Conservation (phyloP, 2,797 vertebrate species). For the Pogoniulus pusillus region DNA sequence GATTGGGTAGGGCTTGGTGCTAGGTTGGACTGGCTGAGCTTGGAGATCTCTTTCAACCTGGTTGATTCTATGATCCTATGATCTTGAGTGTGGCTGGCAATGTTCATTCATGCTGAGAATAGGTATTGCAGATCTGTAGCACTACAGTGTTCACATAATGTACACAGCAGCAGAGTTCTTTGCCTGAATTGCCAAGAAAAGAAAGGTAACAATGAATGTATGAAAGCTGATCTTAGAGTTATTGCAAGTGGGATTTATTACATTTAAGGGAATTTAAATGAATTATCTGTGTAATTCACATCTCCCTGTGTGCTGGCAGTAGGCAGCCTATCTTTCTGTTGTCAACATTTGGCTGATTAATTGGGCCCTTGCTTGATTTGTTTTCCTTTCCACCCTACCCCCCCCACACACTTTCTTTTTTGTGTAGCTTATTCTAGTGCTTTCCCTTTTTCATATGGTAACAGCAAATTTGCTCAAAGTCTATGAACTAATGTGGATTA, state of each 20-base stretch:
- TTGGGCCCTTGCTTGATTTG: slow-evolving; percentile 24
- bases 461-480: slow-evolving; percentile 38
- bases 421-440: background rate
- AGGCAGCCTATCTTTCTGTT: background rate
- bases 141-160: background rate
- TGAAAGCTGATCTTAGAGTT: background rate
- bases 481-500: slow-evolving; percentile 45
- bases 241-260: background rate
- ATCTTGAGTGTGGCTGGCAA: background rate
- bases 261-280: background rate
- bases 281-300: slow-evolving; percentile 1
- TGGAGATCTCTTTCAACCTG: too few species aligned
- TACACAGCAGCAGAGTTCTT: background rate
- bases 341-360: background rate
- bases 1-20: too few species aligned
- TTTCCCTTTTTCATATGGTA: slow-evolving; percentile 43
- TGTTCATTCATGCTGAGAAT: background rate
- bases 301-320: background rate
- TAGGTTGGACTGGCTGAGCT: too few species aligned
- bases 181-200: background rate
- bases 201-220: background rate
- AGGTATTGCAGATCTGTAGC: background rate
- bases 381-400: slow-evolving; percentile 3
- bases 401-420: too few species aligned
- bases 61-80: too few species aligned